phyloP scores from a whole-genome alignment of 2,888 invertebrate species.

The Seira musarum region DNA sequence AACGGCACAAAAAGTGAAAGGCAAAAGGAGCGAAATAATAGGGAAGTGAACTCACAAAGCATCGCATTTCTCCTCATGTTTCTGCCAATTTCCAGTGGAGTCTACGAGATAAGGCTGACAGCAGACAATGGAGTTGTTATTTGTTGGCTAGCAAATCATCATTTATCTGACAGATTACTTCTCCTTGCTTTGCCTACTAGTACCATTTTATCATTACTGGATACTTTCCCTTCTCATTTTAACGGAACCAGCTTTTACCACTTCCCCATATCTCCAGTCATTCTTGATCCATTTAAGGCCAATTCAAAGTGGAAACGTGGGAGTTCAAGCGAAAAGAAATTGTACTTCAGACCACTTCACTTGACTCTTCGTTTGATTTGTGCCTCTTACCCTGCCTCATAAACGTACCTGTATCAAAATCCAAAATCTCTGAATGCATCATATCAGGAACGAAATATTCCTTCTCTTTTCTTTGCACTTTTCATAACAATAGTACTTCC shows the following conservation, averaged over 20 bases:
- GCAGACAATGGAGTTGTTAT: slow-evolving; percentile 30
- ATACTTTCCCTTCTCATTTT: slow-evolving; percentile 4
- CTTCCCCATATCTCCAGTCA: not conserved
- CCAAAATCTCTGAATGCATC: slow-evolving; percentile 30
- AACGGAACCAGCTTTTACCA: not conserved
- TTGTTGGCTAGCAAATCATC: slow-evolving; percentile 30
- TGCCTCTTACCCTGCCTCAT: slow-evolving; percentile 19
- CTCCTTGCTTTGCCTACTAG: not conserved
- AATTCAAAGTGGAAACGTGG: not conserved
- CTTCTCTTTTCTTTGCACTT: slow-evolving; percentile 1
- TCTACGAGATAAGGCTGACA: slow-evolving; percentile 7
- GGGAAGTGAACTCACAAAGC: not conserved
- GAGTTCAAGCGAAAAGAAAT: not conserved
- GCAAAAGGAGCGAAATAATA: not conserved
- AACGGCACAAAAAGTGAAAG: not conserved
- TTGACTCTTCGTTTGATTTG: slow-evolving; percentile 5
- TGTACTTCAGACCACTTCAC: not conserved
- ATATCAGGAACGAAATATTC: no score
- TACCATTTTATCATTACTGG: not conserved
- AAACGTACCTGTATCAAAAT: slow-evolving; percentile 38
- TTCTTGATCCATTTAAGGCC: not conserved
- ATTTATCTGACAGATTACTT: slow-evolving; percentile 7
- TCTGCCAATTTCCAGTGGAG: not conserved
- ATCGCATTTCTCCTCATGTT: not conserved
- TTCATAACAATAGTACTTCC: slow-evolving; percentile 20